Evolutionary conservation across 2,113 vertebrate species (phyloP).

Genomic region (Neotoma lepida): DNA sequence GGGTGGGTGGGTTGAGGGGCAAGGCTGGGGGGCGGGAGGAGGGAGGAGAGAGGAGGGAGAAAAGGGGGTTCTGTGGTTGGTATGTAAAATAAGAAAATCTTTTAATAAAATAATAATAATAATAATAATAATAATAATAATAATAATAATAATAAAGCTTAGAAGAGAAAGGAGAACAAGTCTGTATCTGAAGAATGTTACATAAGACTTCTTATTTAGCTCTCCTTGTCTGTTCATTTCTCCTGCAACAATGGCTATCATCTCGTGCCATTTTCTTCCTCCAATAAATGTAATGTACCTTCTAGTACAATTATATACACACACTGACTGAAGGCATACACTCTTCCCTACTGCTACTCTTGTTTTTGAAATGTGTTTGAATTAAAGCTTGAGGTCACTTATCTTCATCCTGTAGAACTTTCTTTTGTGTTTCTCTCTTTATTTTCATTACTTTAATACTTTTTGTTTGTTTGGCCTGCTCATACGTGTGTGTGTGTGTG

Average conservation of each 20-base stretch:
- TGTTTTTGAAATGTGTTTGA: background rate
- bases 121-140: too few species aligned
- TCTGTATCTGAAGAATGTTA: constrained; percentile 11
- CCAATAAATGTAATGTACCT: background rate
- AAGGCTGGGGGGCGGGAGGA: too few species aligned
- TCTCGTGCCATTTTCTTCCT: background rate
- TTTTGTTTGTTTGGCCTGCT: background rate
- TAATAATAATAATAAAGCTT: too few species aligned
- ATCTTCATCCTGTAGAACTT: background rate
- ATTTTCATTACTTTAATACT: background rate
- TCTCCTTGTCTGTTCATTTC: background rate
- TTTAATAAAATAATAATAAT: too few species aligned
- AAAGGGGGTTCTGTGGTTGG: too few species aligned
- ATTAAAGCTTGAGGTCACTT: background rate
- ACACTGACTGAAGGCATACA: background rate
- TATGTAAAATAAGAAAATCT: too few species aligned
- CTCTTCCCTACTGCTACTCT: background rate
- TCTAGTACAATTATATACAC: background rate
- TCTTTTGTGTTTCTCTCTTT: background rate
- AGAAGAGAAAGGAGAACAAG: background rate
- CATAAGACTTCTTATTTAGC: constrained; percentile 13
- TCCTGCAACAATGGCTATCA: background rate
- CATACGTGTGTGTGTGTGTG: background rate
- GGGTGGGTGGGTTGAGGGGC: too few species aligned
- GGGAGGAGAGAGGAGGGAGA: too few species aligned